Evolutionary conservation across 2,113 vertebrate species (phyloP).

Genomic region (Alethe diademata): DNA sequence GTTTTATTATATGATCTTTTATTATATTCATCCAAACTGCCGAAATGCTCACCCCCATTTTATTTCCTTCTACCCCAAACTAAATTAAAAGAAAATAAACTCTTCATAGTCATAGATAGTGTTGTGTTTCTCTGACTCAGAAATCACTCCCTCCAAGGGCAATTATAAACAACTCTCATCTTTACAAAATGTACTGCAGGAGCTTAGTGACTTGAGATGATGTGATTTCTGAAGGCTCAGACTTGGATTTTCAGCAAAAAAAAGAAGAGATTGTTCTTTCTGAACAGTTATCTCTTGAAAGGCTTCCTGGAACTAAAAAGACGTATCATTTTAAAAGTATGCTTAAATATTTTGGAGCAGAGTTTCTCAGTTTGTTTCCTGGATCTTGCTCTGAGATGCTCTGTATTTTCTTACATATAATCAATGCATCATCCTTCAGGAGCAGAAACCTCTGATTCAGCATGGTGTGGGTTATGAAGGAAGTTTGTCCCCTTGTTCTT

Average conservation of each 20-base stretch:
- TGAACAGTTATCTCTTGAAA: not conserved
- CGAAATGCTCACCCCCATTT: constrained; percentile 25
- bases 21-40: constrained; percentile 68
- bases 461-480: not conserved
- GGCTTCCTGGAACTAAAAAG: not conserved
- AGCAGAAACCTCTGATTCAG: not conserved
- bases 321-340: not conserved
- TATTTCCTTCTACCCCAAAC: constrained; percentile 45
- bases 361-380: not conserved
- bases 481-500: not conserved
- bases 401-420: not conserved
- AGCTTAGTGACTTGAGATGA: not conserved
- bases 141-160: constrained; percentile 10
- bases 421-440: not conserved
- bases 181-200: not conserved
- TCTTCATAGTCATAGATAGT: constrained; percentile 5
- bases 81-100: constrained; percentile 64
- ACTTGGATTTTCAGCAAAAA: not conserved
- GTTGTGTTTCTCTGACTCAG: constrained; percentile 16
- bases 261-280: not conserved
- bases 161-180: constrained; percentile 9
- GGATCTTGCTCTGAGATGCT: not conserved
- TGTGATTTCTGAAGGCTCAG: not conserved
- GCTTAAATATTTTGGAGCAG: not conserved
- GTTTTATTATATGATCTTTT: constrained; percentile 73